phyloP scores from a whole-genome alignment of 2,113 vertebrate species.

The Gasterosteus aculeatus region DNA sequence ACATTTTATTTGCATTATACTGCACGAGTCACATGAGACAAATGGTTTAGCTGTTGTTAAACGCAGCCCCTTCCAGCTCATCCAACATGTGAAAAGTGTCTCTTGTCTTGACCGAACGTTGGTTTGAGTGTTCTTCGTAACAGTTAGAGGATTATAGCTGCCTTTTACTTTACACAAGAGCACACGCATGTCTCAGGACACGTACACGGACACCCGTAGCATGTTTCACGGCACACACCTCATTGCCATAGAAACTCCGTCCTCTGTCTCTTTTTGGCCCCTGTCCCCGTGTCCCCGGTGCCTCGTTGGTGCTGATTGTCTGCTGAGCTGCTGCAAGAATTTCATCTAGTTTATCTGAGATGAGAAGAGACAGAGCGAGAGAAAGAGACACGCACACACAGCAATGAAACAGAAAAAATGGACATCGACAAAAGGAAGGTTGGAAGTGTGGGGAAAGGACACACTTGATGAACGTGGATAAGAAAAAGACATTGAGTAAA shows the following conservation, averaged over 20 bases:
- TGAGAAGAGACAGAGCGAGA: slow-evolving; percentile 24
- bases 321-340: slow-evolving; percentile 93
- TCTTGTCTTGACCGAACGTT: not conserved
- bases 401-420: slow-evolving; percentile 65
- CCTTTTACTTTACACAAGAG: not conserved
- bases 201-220: not conserved
- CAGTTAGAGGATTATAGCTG: not conserved
- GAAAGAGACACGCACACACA: slow-evolving; percentile 45
- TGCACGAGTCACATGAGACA: not conserved
- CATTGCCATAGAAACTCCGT: slow-evolving; percentile 86
- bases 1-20: not conserved
- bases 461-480: slow-evolving; percentile 40
- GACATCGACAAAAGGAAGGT: slow-evolving; percentile 28
- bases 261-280: slow-evolving; percentile 84
- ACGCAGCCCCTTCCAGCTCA: too few relatives aligned
- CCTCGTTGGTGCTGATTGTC: slow-evolving; percentile 90
- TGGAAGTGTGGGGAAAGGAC: slow-evolving; percentile 31
- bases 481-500: slow-evolving; percentile 32
- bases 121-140: not conserved
- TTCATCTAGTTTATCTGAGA: slow-evolving; percentile 92
- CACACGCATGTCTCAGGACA: not conserved
- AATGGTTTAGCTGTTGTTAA: not conserved
- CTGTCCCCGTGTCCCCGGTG: slow-evolving; percentile 83
- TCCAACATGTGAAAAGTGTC: not conserved
- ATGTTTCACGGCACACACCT: slow-evolving; percentile 75